phyloP scores from a whole-genome alignment of 2,113 vertebrate species.

The Daboia siamensis region DNA sequence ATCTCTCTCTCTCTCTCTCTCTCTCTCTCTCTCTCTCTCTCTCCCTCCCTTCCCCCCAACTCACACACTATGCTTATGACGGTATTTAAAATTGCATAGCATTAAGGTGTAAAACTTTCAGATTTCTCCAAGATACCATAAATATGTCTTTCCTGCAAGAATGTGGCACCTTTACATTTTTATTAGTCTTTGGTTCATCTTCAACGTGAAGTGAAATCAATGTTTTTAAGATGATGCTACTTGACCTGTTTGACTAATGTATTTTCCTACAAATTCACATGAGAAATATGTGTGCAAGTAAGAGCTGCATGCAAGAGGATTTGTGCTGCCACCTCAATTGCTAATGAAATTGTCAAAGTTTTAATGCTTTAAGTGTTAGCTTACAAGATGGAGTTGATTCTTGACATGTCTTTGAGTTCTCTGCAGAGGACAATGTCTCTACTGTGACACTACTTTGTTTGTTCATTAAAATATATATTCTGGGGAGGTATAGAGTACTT shows the following conservation, averaged over 20 bases:
- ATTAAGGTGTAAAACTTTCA: background rate
- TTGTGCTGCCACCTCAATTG: background rate
- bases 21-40: too few relatives aligned
- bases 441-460: background rate
- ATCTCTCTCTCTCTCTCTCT: background rate
- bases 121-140: background rate
- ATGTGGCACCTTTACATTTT: background rate
- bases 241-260: background rate
- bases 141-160: background rate
- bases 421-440: background rate
- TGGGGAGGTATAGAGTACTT: background rate
- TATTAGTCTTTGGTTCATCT: background rate
- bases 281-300: background rate
- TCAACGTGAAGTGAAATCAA: background rate
- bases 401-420: background rate
- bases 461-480: background rate
- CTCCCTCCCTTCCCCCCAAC: background rate
- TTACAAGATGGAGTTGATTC: background rate
- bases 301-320: background rate
- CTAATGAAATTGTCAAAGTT: background rate
- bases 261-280: background rate
- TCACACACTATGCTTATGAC: background rate
- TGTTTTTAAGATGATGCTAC: background rate
- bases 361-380: background rate
- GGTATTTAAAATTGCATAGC: background rate